Evolutionary conservation across 2,113 vertebrate genomes (phyloP).

Genomic region (Crotalus viridis): DNA sequence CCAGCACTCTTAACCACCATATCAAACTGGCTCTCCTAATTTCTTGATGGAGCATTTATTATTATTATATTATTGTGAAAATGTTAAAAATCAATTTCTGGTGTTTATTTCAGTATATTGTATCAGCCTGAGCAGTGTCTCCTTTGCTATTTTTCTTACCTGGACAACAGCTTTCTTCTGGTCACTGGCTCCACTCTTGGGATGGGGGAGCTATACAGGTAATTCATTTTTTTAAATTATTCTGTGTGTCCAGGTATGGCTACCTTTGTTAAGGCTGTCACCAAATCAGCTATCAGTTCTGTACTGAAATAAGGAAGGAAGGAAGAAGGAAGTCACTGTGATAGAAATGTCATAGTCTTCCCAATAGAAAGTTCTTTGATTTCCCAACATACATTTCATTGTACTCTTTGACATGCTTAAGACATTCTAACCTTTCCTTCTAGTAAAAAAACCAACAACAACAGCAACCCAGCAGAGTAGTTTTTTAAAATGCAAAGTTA

Average conservation of each 20-base stretch:
- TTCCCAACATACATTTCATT: not conserved
- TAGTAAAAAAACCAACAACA: not conserved
- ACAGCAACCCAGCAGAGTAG: no score
- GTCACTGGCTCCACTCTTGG: conserved; percentile 82
- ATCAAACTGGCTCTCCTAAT: not conserved
- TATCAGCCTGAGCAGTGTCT: conserved; percentile 77
- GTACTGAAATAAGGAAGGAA: not conserved
- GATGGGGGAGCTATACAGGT: conserved; percentile 92
- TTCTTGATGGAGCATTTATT: not conserved
- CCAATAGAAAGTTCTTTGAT: not conserved
- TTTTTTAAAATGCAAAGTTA: not conserved
- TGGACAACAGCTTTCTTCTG: conserved; percentile 85
- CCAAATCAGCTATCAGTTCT: not conserved
- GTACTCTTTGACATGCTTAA: not conserved
- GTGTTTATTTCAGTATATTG: conserved; percentile 71
- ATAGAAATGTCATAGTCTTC: not conserved
- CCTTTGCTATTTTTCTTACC: conserved; percentile 75
- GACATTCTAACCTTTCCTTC: not conserved
- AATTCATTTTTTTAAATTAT: conserved; percentile 8
- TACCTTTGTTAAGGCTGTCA: not conserved
- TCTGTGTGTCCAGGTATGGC: not conserved
- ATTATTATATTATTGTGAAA: not conserved
- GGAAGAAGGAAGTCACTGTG: not conserved
- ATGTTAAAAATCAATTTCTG: not conserved
- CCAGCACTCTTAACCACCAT: not conserved